Percentiles rank a stretch among this genome's conserved stretches.
phyloP scores from a whole-genome alignment of 2,797 vertebrate species.

The Synaphobranchus kaupii region DNA sequence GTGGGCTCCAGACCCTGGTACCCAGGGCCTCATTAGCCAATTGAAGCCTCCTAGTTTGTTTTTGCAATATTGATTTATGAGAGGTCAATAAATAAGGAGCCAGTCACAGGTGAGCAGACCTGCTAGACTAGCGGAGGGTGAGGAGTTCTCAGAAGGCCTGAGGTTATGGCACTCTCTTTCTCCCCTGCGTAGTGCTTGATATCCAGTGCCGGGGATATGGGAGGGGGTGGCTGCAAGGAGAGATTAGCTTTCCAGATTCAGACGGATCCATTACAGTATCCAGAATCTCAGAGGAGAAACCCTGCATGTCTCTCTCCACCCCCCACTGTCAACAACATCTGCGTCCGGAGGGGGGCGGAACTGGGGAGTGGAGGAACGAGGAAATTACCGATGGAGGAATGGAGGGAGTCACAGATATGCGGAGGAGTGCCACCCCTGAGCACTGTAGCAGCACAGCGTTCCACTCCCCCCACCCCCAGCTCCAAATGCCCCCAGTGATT shows the following conservation, averaged over 20 bases:
- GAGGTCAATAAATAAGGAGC: not conserved
- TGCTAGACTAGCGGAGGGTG: not conserved
- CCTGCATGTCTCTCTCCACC: not conserved
- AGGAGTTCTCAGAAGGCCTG: not conserved
- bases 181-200: not conserved
- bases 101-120: not conserved
- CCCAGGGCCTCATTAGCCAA: not conserved
- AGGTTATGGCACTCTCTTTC: not conserved
- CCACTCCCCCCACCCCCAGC: not conserved
- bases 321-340: not conserved
- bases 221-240: constrained; percentile 7
- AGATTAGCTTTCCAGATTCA: not conserved
- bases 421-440: not conserved
- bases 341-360: not conserved
- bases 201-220: not conserved
- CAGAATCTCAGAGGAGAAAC: constrained; percentile 20
- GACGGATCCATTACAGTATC: constrained; percentile 3
- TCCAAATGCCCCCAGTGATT: not conserved
- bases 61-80: constrained; percentile 4
- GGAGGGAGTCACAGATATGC: constrained; percentile 22
- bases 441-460: not conserved
- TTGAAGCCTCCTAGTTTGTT: not conserved
- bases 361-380: constrained; percentile 6
- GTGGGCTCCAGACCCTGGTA: not conserved
- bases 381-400: constrained; percentile 22